Base-by-base conservation (phyloP, 2,797 vertebrate species). In the Neosilurus hyrtlii region DNA sequence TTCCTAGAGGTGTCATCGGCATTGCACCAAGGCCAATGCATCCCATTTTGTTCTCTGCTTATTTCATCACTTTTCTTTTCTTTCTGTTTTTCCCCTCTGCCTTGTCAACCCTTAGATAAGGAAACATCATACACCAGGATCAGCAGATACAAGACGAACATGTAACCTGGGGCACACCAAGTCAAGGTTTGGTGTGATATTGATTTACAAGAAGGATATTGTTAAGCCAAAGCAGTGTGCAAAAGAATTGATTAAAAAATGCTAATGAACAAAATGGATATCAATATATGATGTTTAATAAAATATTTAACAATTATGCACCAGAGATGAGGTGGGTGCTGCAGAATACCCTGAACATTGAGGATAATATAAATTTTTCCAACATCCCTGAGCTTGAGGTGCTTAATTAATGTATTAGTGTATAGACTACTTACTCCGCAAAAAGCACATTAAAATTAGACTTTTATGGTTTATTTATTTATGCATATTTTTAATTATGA, bases 1-100 rank as follows among this genome's bases (percentile, higher is more conserved):
- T 90, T 89, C 89, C 86, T 73, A 89, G 87, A 89, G 88, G 87
- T 91, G 90, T 88, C 88, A 89, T 82, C 83, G 78, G 86, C 79
- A 59, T 63, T 71, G 62, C 86, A 81, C 87, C 43, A 51, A 87
- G 85, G 87, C 84, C 79, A 84, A 49, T 51, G 79, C 73, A 78
- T 86, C 83, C 83, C 70, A 52, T 59, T 76, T 68, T 81, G 82
- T 81, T 71, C 80, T 18, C 62, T 82, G 82, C 68, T 72, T 83
- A 62, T 84, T 81, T 83, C 59, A 51, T 51, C 61, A 3, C 24
- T 37, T 52, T 65, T 70, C 78, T 68, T 67, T 73, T 56, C 63
- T 85, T 70, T 83, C 54, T 6, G 10, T 8, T 84, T 86, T 83
- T 66, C 26, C 20, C 15, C 65, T 54, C 57, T 16, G 62, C 63